Evolutionary conservation across 2,888 invertebrate genomes (phyloP).

Genomic region (Globia sparganii): DNA sequence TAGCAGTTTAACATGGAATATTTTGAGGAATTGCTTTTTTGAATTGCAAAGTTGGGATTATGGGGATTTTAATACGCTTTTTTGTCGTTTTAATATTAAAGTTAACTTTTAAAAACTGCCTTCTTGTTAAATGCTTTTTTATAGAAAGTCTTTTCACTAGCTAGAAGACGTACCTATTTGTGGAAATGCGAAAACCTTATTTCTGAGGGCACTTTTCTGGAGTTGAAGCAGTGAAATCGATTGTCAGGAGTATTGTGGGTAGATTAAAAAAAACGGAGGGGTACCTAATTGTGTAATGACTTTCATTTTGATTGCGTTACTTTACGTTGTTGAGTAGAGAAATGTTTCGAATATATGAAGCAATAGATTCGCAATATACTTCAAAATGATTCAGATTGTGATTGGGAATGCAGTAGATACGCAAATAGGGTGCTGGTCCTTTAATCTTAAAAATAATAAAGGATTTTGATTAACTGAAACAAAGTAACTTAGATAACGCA

Average conservation of each 20-base stretch:
- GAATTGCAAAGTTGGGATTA: constrained; percentile 19
- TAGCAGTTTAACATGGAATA: constrained; percentile 30
- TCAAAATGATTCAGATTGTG: not conserved
- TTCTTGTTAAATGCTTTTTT: not conserved
- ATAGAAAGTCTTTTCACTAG: not conserved
- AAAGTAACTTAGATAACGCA: not conserved
- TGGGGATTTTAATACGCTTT: not conserved
- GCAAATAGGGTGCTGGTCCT: not conserved
- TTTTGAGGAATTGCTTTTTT: constrained; percentile 31
- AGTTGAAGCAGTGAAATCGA: not conserved
- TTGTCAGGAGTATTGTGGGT: not conserved
- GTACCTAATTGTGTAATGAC: not conserved
- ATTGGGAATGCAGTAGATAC: too few species aligned
- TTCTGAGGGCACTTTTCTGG: not conserved
- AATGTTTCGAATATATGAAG: not conserved
- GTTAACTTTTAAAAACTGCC: not conserved
- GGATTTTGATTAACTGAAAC: not conserved
- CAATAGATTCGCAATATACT: not conserved
- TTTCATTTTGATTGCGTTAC: not conserved
- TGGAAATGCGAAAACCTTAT: not conserved
- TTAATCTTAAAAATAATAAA: not conserved
- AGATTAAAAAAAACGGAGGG: not conserved
- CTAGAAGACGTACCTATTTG: not conserved
- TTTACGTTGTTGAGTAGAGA: not conserved
- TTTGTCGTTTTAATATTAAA: not conserved